phyloP scores from a whole-genome alignment of 2,797 vertebrate genomes.

The Squalus acanthias region DNA sequence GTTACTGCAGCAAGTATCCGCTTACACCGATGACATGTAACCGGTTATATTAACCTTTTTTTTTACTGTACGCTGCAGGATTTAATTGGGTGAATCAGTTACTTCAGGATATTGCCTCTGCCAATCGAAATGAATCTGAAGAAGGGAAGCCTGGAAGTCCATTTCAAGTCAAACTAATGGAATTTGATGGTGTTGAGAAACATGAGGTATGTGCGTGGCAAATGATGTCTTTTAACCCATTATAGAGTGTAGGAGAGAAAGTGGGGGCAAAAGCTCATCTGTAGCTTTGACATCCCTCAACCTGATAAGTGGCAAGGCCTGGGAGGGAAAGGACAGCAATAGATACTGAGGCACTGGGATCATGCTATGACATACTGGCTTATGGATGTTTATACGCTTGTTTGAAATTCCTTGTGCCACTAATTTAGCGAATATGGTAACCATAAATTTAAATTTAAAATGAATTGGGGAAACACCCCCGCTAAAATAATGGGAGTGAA shows the following conservation, averaged over 20 bases:
- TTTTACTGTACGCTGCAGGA: not conserved
- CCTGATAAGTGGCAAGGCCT: not conserved
- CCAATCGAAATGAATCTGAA: not conserved
- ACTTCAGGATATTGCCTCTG: not conserved
- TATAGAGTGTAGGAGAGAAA: not conserved
- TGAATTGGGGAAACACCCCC: too few species aligned
- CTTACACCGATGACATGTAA: not conserved
- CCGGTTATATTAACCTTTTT: not conserved
- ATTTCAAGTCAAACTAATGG: slow-evolving; percentile 46
- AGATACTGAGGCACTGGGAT: not conserved
- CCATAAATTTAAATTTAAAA: too few species aligned
- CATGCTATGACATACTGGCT: not conserved
- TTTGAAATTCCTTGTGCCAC: not conserved
- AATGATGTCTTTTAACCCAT: not conserved
- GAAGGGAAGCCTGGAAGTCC: not conserved
- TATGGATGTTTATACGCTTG: too few species aligned
- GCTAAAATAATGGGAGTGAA: too few species aligned
- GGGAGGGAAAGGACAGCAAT: not conserved
- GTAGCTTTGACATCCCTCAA: not conserved
- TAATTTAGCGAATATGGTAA: not conserved
- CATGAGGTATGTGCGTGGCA: slow-evolving; percentile 54
- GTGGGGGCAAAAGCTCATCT: not conserved
- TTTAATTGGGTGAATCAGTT: slow-evolving; percentile 26
- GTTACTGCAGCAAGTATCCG: not conserved
- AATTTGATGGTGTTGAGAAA: slow-evolving; percentile 53